Evolutionary conservation across 2,113 vertebrate genomes (phyloP).

Genomic region (Nerophis lumbriciformis): DNA sequence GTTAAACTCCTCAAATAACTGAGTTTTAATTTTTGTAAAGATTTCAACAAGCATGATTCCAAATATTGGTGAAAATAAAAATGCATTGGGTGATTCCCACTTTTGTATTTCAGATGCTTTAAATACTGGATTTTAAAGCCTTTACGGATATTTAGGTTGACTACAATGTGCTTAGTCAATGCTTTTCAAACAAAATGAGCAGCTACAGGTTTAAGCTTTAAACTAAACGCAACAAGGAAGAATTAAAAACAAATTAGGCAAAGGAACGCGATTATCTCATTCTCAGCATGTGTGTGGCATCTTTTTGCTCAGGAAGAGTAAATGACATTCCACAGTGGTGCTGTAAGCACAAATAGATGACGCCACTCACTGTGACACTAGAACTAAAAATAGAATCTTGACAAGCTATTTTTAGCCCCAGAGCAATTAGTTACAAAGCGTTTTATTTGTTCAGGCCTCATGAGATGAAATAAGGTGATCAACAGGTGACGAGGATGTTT

Average conservation of each 20-base stretch:
- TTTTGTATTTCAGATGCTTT: background rate
- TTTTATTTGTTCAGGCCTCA: conserved; percentile 16
- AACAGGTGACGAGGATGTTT: conserved; percentile 2
- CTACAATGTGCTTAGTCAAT: background rate
- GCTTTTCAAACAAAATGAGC: background rate
- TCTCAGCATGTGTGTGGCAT: background rate
- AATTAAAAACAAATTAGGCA: background rate
- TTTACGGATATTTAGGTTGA: background rate
- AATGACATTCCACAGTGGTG: conserved; percentile 25
- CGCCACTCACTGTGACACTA: background rate
- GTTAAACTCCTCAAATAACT: background rate
- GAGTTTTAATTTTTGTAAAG: conserved; percentile 2
- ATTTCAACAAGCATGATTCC: background rate
- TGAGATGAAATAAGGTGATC: background rate
- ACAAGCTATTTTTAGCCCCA: conserved; percentile 37
- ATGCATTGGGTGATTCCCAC: conserved; percentile 13
- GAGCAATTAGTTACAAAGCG: background rate
- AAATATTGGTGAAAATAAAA: conserved; percentile 45
- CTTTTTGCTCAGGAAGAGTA: background rate
- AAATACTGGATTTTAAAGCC: background rate
- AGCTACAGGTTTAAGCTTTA: background rate
- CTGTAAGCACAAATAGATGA: conserved; percentile 29
- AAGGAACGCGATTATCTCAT: background rate
- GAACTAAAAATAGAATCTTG: conserved; percentile 44
- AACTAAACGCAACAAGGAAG: background rate